These are phyloP conservation scores for Philantomba maxwellii DNA, from an alignment of 2,113 vertebrate genomes.

Conservation along the genomic window DNA sequence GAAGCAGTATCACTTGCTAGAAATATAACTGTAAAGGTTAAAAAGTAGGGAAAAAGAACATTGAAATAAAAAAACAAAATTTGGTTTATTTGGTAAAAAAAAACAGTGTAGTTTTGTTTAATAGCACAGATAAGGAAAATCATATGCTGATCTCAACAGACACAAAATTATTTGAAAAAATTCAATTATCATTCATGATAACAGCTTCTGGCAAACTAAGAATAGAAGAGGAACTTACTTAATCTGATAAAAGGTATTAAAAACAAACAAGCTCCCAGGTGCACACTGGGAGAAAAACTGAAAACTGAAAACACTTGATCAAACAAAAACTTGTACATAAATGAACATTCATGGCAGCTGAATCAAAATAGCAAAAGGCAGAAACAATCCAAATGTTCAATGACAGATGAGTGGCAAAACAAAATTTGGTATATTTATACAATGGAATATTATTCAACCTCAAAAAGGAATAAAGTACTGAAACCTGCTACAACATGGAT, in stretches of 20 bases:
- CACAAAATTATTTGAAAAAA: not conserved
- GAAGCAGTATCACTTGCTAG: not conserved
- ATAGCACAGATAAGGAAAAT: not conserved
- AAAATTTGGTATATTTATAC: not conserved
- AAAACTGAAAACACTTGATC: not conserved
- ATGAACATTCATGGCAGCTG: not conserved
- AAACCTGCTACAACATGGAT: not conserved
- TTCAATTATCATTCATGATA: not conserved
- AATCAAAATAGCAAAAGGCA: not conserved
- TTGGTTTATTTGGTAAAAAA: not conserved
- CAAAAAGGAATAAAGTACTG: not conserved
- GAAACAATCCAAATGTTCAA: not conserved
- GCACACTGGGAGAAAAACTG: not conserved
- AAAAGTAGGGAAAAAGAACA: not conserved
- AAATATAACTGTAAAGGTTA: not conserved
- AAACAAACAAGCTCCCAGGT: not conserved
- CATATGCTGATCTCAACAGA: not conserved
- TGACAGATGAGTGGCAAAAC: not conserved
- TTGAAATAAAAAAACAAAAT: not conserved
- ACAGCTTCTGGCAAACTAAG: not conserved
- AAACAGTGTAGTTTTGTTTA: not conserved
- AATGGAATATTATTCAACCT: not conserved
- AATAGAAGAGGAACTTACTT: not conserved
- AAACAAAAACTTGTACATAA: not conserved
- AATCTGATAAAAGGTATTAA: not conserved